Evolutionary conservation across 1,140 invertebrate species (phyloP).

Genomic region (Aphaenogaster ashmeadi): DNA sequence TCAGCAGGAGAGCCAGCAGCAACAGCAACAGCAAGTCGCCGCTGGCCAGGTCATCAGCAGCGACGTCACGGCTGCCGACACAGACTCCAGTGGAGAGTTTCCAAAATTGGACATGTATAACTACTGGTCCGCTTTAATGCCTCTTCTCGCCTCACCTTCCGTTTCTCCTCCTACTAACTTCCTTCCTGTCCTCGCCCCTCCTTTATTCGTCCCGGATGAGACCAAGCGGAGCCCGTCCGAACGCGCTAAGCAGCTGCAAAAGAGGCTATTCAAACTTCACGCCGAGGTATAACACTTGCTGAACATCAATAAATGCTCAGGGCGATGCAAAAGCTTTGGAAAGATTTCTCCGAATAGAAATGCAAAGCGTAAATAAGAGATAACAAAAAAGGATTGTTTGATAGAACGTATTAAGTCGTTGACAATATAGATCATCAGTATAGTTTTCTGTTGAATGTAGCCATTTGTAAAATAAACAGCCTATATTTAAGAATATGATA

Average conservation of each 20-base stretch:
- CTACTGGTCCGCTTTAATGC: not conserved
- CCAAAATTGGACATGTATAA: not conserved
- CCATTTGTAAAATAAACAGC: not conserved
- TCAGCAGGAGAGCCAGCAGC: conserved; percentile 49
- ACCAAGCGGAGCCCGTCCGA: not conserved
- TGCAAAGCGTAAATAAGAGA: not conserved
- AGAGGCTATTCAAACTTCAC: not conserved
- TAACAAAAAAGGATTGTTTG: not conserved
- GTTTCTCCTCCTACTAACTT: too few species aligned
- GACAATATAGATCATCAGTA: not conserved
- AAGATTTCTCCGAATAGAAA: not conserved
- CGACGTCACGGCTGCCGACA: not conserved
- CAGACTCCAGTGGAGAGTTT: not conserved
- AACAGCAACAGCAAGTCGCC: not conserved
- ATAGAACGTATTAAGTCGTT: not conserved
- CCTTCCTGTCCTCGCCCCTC: not conserved
- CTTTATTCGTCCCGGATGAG: not conserved
- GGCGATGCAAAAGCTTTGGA: not conserved
- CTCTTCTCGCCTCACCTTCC: too few species aligned
- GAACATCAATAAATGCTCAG: not conserved
- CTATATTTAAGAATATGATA: not conserved
- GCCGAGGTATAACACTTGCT: not conserved
- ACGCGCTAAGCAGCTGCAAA: not conserved
- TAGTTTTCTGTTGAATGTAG: not conserved
- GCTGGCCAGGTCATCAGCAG: not conserved